Conservation (phyloP, 1,140 invertebrate genomes). For the Mya arenaria region DNA sequence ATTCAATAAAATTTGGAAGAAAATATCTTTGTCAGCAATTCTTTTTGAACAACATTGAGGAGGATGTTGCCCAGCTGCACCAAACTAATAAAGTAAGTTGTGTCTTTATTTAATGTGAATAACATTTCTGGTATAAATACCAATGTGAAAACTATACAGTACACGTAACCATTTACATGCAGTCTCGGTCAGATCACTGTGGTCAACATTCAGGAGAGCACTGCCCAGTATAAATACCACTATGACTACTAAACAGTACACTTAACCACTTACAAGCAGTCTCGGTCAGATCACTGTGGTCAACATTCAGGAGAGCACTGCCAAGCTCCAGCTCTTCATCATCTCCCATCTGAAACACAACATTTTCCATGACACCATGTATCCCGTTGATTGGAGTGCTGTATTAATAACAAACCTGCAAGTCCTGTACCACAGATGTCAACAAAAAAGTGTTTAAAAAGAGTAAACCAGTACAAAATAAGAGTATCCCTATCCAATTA, state of each 20-base stretch:
- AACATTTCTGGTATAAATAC: too few species aligned
- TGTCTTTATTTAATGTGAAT: too few species aligned
- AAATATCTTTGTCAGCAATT: too few species aligned
- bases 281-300: slow-evolving; percentile 57
- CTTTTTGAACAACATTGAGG: slow-evolving; percentile 59
- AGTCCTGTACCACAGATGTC: not conserved
- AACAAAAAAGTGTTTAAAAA: too few species aligned
- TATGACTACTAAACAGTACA: not conserved
- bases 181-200: slow-evolving; percentile 56
- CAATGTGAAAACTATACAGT: not conserved
- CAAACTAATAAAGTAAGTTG: too few species aligned
- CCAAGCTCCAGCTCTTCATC: slow-evolving; percentile 60
- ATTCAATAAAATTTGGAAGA: too few species aligned
- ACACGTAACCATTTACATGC: slow-evolving; percentile 49
- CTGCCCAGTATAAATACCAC: slow-evolving; percentile 52
- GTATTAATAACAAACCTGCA: not conserved
- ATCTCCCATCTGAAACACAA: slow-evolving; percentile 55
- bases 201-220: slow-evolving; percentile 61
- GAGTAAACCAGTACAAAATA: too few species aligned
- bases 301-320: slow-evolving; percentile 62
- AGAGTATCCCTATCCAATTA: too few species aligned
- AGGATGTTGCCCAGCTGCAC: slow-evolving; percentile 62
- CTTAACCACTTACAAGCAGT: slow-evolving; percentile 53
- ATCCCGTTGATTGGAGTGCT: not conserved
- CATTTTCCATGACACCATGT: too few species aligned